phyloP scores from a whole-genome alignment of 2,888 invertebrate species.

The Acrobasis consociella region DNA sequence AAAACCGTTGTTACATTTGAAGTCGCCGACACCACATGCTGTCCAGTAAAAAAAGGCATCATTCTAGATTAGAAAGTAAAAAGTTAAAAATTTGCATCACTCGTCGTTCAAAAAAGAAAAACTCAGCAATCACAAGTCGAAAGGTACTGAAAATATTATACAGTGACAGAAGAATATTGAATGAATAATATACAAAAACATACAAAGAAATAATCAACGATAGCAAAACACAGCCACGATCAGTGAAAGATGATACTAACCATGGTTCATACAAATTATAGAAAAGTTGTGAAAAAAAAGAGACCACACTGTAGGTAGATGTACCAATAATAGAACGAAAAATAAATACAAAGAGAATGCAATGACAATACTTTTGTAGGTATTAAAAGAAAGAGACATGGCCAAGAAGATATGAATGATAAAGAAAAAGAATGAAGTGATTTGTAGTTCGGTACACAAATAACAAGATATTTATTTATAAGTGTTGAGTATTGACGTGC shows the following conservation, averaged over 20 bases:
- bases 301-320: not conserved
- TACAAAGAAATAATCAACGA: not conserved
- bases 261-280: not conserved
- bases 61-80: constrained; percentile 22
- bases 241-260: no score
- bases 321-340: not conserved
- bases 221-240: not conserved
- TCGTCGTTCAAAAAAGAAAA: not conserved
- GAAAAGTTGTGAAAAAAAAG: not conserved
- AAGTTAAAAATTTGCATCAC: not conserved
- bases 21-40: constrained; percentile 78
- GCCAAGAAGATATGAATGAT: not conserved
- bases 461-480: not conserved
- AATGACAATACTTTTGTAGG: not conserved
- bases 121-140: constrained; percentile 1
- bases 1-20: constrained; percentile 85
- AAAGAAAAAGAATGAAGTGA: not conserved
- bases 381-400: not conserved
- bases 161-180: not conserved
- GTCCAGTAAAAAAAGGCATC: constrained; percentile 77
- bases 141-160: not conserved
- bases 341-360: not conserved
- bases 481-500: not conserved
- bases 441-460: not conserved
- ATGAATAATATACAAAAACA: not conserved